phyloP scores from a whole-genome alignment of 2,888 invertebrate genomes.

The Lathronympha strigana region DNA sequence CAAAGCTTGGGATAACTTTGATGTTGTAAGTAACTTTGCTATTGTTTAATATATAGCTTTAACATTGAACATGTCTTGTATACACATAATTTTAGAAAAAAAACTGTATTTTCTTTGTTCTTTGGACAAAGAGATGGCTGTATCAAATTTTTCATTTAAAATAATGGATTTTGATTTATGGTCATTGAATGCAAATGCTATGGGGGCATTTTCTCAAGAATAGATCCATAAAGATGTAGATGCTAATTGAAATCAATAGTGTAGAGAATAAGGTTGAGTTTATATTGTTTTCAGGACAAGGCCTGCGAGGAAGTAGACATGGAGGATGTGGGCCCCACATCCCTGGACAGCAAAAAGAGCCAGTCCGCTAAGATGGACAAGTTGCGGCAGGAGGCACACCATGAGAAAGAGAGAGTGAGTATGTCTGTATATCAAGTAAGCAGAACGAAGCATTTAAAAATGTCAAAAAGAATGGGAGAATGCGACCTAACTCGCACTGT shows the following conservation, averaged over 20 bases:
- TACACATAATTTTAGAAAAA: not conserved
- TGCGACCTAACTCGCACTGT: too few relatives aligned
- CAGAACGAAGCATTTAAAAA: too few relatives aligned
- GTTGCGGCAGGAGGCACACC: conserved; percentile 85
- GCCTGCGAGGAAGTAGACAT: conserved; percentile 86
- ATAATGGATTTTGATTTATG: too few relatives aligned
- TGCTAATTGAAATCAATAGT: too few relatives aligned
- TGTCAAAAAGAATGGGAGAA: too few relatives aligned
- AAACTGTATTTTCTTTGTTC: not conserved
- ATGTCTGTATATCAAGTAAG: not conserved
- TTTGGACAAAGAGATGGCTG: not conserved
- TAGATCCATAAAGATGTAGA: too few relatives aligned
- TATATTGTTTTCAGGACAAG: conserved; percentile 83
- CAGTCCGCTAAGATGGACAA: conserved; percentile 81
- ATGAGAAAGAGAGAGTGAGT: conserved; percentile 88
- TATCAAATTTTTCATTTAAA: too few relatives aligned
- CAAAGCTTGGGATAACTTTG: conserved; percentile 90
- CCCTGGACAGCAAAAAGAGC: conserved; percentile 75
- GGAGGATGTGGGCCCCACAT: conserved; percentile 73
- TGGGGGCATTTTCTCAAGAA: too few relatives aligned
- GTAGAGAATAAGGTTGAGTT: too few relatives aligned
- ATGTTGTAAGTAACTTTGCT: conserved; percentile 85
- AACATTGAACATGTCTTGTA: not conserved
- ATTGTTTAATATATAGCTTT: conserved; percentile 13
- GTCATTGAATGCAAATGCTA: too few relatives aligned